Evolutionary conservation across 2,797 vertebrate genomes (phyloP), one percentile per base, ranked within the genome.

Genomic region (Ceryle rudis): DNA sequence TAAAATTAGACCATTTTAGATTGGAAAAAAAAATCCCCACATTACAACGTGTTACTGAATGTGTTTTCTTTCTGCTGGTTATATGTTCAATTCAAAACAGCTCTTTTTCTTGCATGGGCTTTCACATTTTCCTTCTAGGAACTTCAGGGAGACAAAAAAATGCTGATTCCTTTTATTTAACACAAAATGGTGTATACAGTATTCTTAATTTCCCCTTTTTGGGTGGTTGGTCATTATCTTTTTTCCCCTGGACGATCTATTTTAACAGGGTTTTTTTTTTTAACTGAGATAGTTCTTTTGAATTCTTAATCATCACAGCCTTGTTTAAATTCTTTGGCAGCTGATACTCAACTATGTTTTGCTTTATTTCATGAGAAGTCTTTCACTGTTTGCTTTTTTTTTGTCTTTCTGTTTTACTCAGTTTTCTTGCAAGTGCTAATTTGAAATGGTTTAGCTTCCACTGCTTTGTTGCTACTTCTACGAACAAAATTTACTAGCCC

Each of bases 171-270:
- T 66, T 81, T 81, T 41, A 44, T 71, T 83, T 73, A 46, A 37
- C 16, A 47, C 37, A 13, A 15, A 75, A 65, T 6, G 15, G 16
- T 44, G 4, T 52, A 8, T 44, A 8, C 5, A 21, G 6, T 5
- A 52, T 60, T 89, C 28, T 13, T 62, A 6, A 61, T 52, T 77
- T 60, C 7, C 5, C 19, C 39, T 41, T 15, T 20, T 72, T 13
- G 18, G 26, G 52, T 54, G 29, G 29, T 28, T 54, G 29, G 11
- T 54, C n/a, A n/a, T n/a, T 54, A 6, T 29, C 7, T 16, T 54
- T 11, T 31, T 6, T 39, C 17, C 2, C 2, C 12, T 28, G 5
- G 3, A 21, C 70, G 51, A 39, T 47, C 5, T 52, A 0, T 9
- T 33, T 65, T 9, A 78, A 39, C 39, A 14, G n/a, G n/a, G 14